These are phyloP conservation scores for Rhagonycha fulva DNA, from an alignment of 2,888 invertebrate species.

Conservation along the genomic window DNA sequence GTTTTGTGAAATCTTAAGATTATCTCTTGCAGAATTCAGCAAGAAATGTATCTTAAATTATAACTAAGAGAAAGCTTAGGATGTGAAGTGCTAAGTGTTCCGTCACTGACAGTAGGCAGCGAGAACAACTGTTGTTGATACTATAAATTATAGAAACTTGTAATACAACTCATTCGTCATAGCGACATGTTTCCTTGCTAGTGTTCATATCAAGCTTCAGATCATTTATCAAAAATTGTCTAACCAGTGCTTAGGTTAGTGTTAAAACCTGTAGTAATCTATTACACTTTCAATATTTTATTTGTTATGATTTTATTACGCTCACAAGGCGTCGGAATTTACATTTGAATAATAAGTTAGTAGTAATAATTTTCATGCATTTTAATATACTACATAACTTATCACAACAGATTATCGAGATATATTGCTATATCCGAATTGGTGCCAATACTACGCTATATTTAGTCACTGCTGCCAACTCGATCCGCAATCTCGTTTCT, in stretches of 20 bases:
- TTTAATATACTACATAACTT: constrained; percentile 32
- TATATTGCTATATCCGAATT: constrained; percentile 44
- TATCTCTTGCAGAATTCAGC: constrained; percentile 6
- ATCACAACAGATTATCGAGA: constrained; percentile 44
- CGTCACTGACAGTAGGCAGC: constrained; percentile 21
- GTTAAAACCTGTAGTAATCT: constrained; percentile 18
- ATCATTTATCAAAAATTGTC: constrained; percentile 25
- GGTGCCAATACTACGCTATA: constrained; percentile 48
- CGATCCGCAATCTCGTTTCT: constrained; percentile 33
- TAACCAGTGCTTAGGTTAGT: constrained; percentile 16
- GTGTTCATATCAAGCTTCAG: constrained; percentile 24
- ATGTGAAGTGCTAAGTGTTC: constrained; percentile 19
- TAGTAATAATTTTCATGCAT: constrained; percentile 11
- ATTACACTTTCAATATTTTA: neutral
- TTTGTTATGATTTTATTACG: neutral
- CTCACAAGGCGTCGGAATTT: neutral
- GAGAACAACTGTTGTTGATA: constrained; percentile 25
- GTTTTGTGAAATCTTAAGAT: constrained; percentile 14
- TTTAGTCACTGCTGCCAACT: constrained; percentile 42
- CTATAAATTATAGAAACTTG: constrained; percentile 29
- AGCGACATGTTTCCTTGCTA: constrained; percentile 26
- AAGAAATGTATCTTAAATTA: constrained; percentile 18
- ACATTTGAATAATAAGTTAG: neutral
- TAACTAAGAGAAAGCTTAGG: constrained; percentile 12
- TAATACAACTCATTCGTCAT: constrained; percentile 28